Conservation (phyloP, 2,797 vertebrate species). For the Hipposideros larvatus region DNA sequence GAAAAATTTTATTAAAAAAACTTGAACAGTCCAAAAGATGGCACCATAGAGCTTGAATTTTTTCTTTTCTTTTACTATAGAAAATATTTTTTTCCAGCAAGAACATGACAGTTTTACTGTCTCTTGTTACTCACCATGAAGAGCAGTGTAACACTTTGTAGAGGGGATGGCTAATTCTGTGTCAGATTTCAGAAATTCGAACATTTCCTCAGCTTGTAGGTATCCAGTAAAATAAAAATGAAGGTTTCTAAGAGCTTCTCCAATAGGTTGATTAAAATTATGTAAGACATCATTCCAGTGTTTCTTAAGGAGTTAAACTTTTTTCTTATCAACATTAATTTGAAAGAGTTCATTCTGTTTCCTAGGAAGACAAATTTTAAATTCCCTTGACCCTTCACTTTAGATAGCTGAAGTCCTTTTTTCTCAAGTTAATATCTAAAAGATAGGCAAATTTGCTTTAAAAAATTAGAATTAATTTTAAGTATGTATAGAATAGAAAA, state of each 20-base stretch:
- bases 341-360: constrained; percentile 2
- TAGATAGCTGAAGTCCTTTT: neutral
- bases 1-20: constrained; percentile 18
- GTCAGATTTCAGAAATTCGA: constrained; percentile 40
- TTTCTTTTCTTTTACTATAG: neutral
- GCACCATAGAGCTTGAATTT: constrained; percentile 75
- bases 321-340: neutral
- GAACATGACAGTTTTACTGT: neutral
- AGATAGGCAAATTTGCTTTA: neutral
- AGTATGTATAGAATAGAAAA: neutral
- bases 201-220: constrained; percentile 4
- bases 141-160: neutral
- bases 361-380: neutral
- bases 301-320: constrained; percentile 20
- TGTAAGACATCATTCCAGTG: neutral
- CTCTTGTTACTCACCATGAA: neutral
- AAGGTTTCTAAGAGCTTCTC: neutral
- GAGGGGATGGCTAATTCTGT: neutral
- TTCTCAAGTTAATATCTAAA: constrained; percentile 24
- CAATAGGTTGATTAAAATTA: neutral
- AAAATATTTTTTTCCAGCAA: neutral
- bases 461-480: constrained; percentile 31
- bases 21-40: constrained; percentile 79
- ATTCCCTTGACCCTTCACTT: neutral
- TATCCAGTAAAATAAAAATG: constrained; percentile 50